Base-by-base conservation (phyloP, 2,113 vertebrate genomes). In the Syngnathus typhle region DNA sequence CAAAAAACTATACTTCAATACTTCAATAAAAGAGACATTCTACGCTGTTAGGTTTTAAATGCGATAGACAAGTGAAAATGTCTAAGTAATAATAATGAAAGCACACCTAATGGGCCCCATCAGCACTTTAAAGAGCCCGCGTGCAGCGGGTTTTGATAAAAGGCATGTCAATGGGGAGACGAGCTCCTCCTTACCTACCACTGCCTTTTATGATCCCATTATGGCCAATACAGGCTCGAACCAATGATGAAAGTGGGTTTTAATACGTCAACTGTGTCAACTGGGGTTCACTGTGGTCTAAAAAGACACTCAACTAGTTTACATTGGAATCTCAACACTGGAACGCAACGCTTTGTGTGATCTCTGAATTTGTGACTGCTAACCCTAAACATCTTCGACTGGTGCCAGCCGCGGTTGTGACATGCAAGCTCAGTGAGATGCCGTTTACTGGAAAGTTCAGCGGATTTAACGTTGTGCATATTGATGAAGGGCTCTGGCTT, bases 401-500 rank as follows among this genome's bases (percentile, higher is more conserved):
- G 62, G 56, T 70, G 60, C 72, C 69, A 58, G 16, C 64, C 4
- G 6, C 49, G 8, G 49, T 52, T 10, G 39, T 36, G 54, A 55
- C 60, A 64, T 19, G 67, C 18, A 64, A 16, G 67, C 67, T 75
- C 58, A 59, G 62, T 44, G 49, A 73, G 55, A 75, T 52, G 55
- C 55, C 61, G 73, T 79, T 71, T 52, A 15, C 27, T 15, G 66
- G 70, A 58, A 77, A 76, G 75, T 78, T 56, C 72, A 39, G 71
- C 15, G 16, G 60, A 75, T 81, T 80, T 64, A 70, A 65, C 36
- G 60, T 65, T 74, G 44, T 65, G 74, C 68, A 82, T 78, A 73
- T 79, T 73, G 65, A 87, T 82, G 71, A 86, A 67, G 54, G 51
- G 56, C 67, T 75, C 39, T 19, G 71, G 74, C 62, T 64, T 83